A percentile compares a stretch with the other conserved stretches of the same genome.
phyloP scores from a whole-genome alignment of 2,797 vertebrate genomes.

The Antrozous pallidus region DNA sequence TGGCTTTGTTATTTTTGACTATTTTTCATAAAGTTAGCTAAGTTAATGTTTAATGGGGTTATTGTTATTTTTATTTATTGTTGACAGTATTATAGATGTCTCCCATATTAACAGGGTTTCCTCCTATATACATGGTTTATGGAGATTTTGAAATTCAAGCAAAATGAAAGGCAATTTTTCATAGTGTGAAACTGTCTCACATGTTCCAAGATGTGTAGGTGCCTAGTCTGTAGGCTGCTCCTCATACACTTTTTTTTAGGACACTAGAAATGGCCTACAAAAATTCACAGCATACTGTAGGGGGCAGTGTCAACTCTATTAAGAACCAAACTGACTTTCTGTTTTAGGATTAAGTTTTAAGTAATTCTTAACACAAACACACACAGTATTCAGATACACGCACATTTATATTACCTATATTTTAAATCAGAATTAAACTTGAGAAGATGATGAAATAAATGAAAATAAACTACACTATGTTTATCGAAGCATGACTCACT shows the following conservation, averaged over 20 bases:
- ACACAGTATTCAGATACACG: background rate
- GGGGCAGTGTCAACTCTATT: background rate
- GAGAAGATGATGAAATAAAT: background rate
- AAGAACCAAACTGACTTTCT: background rate
- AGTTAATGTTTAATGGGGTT: too few relatives aligned
- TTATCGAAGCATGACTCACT: background rate
- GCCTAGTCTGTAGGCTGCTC: background rate
- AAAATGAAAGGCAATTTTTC: background rate
- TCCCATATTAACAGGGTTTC: background rate
- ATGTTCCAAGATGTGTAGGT: background rate
- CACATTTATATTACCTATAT: background rate
- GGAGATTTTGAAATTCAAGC: slow-evolving; percentile 3
- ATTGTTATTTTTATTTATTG: too few relatives aligned
- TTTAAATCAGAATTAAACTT: background rate
- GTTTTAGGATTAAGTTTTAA: background rate
- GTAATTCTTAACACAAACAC: background rate
- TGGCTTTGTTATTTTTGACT: background rate
- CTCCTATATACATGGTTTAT: background rate
- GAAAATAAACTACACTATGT: background rate
- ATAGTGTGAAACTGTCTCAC: background rate
- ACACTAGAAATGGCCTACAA: background rate
- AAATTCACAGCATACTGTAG: background rate
- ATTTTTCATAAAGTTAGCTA: too few relatives aligned
- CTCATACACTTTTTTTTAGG: background rate
- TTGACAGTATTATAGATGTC: too few relatives aligned